Percentiles rank a stretch among this genome's conserved stretches.
These are phyloP conservation scores for Catostylus mosaicus DNA, from an alignment of 30 jellyfish, hydroid and myxozoan genomes.

Conservation along the genomic window DNA sequence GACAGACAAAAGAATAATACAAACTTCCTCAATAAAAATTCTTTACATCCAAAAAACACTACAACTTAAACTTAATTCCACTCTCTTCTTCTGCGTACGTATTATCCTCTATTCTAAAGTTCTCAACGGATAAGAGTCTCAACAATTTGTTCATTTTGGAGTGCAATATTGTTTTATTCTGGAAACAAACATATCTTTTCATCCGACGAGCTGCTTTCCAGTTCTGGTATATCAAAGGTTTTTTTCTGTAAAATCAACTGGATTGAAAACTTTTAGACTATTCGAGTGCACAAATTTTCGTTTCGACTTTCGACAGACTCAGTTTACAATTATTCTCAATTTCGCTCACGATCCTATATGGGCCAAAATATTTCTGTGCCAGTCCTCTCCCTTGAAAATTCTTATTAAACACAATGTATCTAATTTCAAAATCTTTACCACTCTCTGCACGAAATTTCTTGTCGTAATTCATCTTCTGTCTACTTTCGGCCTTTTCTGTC, in stretches of 20 bases:
- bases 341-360: not conserved
- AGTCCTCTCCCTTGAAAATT: not conserved
- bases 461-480: conserved; percentile 20
- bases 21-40: no score
- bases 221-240: not conserved
- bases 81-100: no score
- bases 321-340: not conserved
- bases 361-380: not conserved
- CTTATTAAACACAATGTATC: not conserved
- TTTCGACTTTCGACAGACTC: not conserved
- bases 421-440: not conserved
- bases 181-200: not conserved
- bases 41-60: no score
- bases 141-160: no score
- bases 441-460: not conserved
- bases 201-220: not conserved
- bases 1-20: no score
- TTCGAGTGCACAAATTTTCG: not conserved
- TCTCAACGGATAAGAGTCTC: no score
- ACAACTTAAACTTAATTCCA: no score
- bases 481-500: not conserved
- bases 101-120: no score
- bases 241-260: not conserved
- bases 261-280: not conserved
- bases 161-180: no score